Percentiles rank a stretch among this genome's conserved stretches.
These are phyloP conservation scores for Ovibos moschatus DNA, from an alignment of 2,113 vertebrate species.

Conservation along the genomic window DNA sequence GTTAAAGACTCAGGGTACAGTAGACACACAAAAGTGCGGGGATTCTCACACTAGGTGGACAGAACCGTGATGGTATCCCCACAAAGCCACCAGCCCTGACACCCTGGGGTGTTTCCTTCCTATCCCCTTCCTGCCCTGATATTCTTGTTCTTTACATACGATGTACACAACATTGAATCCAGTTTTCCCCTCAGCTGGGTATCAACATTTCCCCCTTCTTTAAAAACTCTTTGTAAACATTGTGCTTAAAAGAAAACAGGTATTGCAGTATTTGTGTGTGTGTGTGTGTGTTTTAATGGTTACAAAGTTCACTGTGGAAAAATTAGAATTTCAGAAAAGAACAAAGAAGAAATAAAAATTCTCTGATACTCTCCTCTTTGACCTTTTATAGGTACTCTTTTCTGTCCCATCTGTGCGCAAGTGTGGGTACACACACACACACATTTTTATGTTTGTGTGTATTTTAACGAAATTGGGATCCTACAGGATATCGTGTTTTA, in stretches of 20 bases:
- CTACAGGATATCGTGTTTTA: background rate
- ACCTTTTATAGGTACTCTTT: background rate
- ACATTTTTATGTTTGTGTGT: background rate
- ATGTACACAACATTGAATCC: background rate
- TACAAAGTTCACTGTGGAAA: background rate
- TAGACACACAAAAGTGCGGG: fast-evolving
- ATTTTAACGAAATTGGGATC: background rate
- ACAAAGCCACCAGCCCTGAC: background rate
- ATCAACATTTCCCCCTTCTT: background rate
- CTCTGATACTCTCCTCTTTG: background rate
- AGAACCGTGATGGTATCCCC: background rate
- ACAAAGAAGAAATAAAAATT: background rate
- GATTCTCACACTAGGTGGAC: background rate
- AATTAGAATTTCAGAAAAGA: background rate
- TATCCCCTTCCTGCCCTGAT: background rate
- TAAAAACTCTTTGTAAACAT: background rate
- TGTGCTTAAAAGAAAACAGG: slow-evolving; percentile 3
- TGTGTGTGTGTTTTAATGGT: background rate
- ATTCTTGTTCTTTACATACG: background rate
- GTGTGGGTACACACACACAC: background rate
- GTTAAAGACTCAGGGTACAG: background rate
- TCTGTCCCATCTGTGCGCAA: background rate
- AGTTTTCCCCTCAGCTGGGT: background rate
- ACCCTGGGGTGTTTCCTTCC: background rate
- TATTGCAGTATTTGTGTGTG: background rate